A percentile compares a stretch with the other conserved stretches of the same genome.
Evolutionary conservation across 1,140 invertebrate species (phyloP).

Genomic region (Drosophila rhopaloa): DNA sequence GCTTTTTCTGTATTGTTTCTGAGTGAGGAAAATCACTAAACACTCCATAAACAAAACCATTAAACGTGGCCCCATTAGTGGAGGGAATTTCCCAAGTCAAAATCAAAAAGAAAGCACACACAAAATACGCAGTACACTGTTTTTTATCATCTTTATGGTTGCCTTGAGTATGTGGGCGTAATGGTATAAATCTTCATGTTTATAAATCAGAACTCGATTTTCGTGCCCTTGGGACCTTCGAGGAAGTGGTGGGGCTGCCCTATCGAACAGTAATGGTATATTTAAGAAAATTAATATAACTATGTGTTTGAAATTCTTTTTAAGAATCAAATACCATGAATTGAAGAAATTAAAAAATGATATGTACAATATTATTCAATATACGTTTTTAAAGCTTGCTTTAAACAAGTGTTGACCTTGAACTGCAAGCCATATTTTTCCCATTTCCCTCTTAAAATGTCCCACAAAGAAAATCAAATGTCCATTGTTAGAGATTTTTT

Average conservation of each 20-base stretch:
- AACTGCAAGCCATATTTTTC: conserved; percentile 9
- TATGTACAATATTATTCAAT: no score
- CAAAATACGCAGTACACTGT: conserved; percentile 26
- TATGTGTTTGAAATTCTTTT: neutral
- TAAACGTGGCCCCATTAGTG: conserved; percentile 64
- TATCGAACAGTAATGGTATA: conserved; percentile 5
- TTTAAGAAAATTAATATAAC: neutral
- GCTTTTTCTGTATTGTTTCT: conserved; percentile 56
- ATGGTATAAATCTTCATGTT: conserved; percentile 79
- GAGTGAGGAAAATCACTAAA: conserved; percentile 58
- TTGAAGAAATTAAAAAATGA: no score
- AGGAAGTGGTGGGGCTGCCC: neutral
- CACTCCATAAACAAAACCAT: conserved; percentile 80
- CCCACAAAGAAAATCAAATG: conserved; percentile 40
- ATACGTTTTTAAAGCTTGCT: conserved; percentile 1
- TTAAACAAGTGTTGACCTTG: conserved; percentile 20
- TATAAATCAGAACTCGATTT: conserved; percentile 66
- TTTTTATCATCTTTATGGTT: conserved; percentile 75
- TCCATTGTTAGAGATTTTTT: conserved; percentile 45
- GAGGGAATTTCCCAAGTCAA: conserved; percentile 12
- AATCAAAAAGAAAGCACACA: conserved; percentile 9
- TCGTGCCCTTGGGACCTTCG: conserved; percentile 44
- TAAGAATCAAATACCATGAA: no score
- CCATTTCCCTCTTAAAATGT: conserved; percentile 15
- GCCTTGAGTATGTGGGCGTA: conserved; percentile 73